A percentile compares a stretch with the other conserved stretches of the same genome.
Conservation (phyloP, 2,113 vertebrate species). For the Calypte anna region DNA sequence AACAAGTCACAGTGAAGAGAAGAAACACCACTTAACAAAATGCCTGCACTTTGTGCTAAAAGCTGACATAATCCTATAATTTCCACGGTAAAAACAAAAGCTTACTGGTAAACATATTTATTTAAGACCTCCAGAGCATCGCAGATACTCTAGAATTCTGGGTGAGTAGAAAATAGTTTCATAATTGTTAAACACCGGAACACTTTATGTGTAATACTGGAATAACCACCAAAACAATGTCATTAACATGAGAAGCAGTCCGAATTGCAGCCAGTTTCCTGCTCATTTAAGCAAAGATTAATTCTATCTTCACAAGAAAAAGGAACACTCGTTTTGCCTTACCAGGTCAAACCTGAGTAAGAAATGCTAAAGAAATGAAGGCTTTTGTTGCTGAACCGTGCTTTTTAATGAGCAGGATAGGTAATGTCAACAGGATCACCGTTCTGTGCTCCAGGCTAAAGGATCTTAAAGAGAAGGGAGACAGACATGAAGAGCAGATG, state of each 20-base stretch:
- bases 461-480: not conserved
- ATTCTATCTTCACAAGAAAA: not conserved
- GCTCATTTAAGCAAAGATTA: slow-evolving; percentile 30
- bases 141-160: not conserved
- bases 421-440: not conserved
- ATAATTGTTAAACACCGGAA: slow-evolving; percentile 14
- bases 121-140: not conserved
- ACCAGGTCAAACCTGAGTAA: not conserved
- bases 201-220: not conserved
- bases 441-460: not conserved
- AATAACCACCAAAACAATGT: slow-evolving; percentile 46
- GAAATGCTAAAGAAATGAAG: not conserved
- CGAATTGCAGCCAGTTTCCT: slow-evolving; percentile 17
- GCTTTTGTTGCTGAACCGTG: not conserved
- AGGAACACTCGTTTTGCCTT: not conserved
- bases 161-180: not conserved
- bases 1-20: not conserved
- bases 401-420: not conserved
- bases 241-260: slow-evolving; percentile 8
- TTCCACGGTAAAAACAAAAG: not conserved
- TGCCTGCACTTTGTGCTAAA: not conserved
- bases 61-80: not conserved
- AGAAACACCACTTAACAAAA: not conserved
- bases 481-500: not conserved
- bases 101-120: not conserved